Conservation (phyloP, 2,113 vertebrate species). For the Nansenia antarctica region DNA sequence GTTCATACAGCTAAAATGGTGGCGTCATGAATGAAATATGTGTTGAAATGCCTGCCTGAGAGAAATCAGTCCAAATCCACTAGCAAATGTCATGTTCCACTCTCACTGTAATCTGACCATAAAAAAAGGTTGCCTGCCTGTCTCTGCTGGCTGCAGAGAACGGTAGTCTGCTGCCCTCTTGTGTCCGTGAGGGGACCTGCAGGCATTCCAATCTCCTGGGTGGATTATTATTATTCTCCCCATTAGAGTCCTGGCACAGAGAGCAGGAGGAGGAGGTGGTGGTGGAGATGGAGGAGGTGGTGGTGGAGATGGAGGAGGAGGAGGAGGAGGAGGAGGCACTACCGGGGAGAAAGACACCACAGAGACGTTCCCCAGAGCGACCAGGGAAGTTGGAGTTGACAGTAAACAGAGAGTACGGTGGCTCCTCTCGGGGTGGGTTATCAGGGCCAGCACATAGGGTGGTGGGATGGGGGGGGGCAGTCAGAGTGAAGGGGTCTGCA, state of each 20-base stretch:
- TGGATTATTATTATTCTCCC: background rate
- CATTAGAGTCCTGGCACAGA: slow-evolving; percentile 35
- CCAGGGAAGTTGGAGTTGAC: slow-evolving; percentile 49
- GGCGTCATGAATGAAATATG: no score
- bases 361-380: slow-evolving; percentile 27
- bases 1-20: no score
- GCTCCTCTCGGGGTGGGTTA: slow-evolving; percentile 15
- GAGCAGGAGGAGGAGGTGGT: slow-evolving; percentile 16
- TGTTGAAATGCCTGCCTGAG: background rate
- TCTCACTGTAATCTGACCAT: slow-evolving; percentile 74
- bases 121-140: slow-evolving; percentile 74
- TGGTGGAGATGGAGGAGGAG: slow-evolving; percentile 7
- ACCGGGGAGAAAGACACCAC: slow-evolving; percentile 36
- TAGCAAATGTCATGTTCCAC: slow-evolving; percentile 74
- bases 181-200: slow-evolving; percentile 65
- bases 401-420: slow-evolving; percentile 62
- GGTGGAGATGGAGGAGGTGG: slow-evolving; percentile 20
- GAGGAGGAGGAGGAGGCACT: slow-evolving; percentile 23
- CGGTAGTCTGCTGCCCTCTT: slow-evolving; percentile 61
- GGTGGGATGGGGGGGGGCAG: slow-evolving; percentile 9
- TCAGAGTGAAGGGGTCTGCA: slow-evolving; percentile 40
- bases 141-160: slow-evolving; percentile 61
- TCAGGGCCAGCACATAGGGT: background rate
- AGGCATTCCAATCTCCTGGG: slow-evolving; percentile 41
- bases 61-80: background rate